Conservation (phyloP, 2,888 invertebrate genomes). For the Drosophila ustulata region DNA sequence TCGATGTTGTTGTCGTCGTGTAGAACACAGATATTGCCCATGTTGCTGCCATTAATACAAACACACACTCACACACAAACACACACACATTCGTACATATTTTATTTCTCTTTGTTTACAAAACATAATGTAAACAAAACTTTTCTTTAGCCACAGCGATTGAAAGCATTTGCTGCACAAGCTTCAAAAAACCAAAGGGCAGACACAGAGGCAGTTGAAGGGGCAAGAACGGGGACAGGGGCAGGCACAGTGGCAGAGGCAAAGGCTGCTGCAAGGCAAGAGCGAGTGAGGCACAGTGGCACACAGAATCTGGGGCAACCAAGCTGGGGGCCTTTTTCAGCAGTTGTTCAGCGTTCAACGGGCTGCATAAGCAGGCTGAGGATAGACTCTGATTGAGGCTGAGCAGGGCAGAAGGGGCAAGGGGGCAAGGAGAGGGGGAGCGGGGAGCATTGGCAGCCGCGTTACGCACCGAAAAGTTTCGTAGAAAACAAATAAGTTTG, state of each 20-base stretch:
- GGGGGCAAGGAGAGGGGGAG: neutral
- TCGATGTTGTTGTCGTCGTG: constrained; percentile 52
- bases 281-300: constrained; percentile 30
- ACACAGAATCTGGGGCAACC: constrained; percentile 77
- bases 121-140: constrained; percentile 81
- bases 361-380: constrained; percentile 76
- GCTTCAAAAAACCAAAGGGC: constrained; percentile 52
- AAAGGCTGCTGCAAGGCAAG: constrained; percentile 1
- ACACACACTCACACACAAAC: constrained; percentile 5
- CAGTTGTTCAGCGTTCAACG: constrained; percentile 44
- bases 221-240: constrained; percentile 12
- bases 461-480: constrained; percentile 70
- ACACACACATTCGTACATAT: constrained; percentile 20
- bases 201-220: constrained; percentile 30
- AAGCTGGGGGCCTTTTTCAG: constrained; percentile 77
- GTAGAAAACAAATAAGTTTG: constrained; percentile 62
- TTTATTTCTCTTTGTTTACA: constrained; percentile 74
- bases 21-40: constrained; percentile 67
- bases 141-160: constrained; percentile 64
- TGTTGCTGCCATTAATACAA: constrained; percentile 30
- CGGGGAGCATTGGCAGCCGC: constrained; percentile 43
- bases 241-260: constrained; percentile 12
- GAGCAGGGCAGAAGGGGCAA: neutral
- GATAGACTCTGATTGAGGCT: constrained; percentile 6
- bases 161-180: constrained; percentile 65